A percentile compares a stretch with the other conserved stretches of the same genome.
Conservation (phyloP, 2,113 vertebrate species). For the Garra rufa region DNA sequence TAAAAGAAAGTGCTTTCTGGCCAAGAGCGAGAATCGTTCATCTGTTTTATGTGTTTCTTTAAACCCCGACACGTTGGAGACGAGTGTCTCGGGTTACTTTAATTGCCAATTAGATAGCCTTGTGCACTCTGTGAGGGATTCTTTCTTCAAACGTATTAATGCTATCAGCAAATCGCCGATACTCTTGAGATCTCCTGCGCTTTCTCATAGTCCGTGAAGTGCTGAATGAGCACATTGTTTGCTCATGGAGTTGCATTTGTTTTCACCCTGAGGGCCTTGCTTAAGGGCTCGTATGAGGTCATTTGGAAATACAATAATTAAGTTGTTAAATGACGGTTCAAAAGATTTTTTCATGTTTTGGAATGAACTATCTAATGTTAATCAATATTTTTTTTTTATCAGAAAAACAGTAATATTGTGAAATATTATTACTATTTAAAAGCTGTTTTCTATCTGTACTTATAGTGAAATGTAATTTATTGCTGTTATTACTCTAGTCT, state of each 20-base stretch:
- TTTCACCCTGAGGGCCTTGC: not conserved
- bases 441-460: not conserved
- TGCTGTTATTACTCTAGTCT: no score
- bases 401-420: not conserved
- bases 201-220: not conserved
- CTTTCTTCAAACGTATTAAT: constrained; percentile 41
- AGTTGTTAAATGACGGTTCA: not conserved
- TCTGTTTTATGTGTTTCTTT: constrained; percentile 32
- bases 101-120: constrained; percentile 37
- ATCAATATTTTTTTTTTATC: not conserved
- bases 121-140: constrained; percentile 15
- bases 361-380: not conserved
- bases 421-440: not conserved
- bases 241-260: constrained; percentile 1
- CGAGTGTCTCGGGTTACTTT: constrained; percentile 25
- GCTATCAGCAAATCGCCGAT: constrained; percentile 30
- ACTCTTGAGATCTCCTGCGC: constrained; percentile 15
- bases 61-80: not conserved
- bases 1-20: constrained; percentile 25
- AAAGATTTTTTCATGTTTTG: not conserved
- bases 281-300: not conserved
- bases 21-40: constrained; percentile 19
- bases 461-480: not conserved
- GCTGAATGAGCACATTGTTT: constrained; percentile 9
- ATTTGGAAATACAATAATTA: not conserved